A percentile compares a stretch with the other conserved stretches of the same genome.
Conservation (phyloP, 2,888 invertebrate genomes). For the Synergus japonicus region DNA sequence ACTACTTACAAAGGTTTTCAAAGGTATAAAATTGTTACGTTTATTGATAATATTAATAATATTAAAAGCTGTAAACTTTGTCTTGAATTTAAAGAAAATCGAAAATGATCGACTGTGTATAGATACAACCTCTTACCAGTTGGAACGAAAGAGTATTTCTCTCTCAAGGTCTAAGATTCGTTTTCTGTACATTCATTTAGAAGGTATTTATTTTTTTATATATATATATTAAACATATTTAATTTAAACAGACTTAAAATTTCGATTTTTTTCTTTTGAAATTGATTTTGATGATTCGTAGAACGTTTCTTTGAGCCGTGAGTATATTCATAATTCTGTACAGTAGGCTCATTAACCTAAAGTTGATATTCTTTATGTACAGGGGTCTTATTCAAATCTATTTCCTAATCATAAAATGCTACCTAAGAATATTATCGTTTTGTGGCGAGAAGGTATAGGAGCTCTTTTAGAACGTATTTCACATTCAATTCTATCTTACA, state of each 20-base stretch:
- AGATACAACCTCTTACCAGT: not conserved
- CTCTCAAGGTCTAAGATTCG: constrained; percentile 51
- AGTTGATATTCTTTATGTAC: constrained; percentile 35
- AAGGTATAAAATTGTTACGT: not conserved
- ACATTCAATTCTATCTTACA: not conserved
- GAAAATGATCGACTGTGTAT: not conserved
- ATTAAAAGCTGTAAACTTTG: not conserved
- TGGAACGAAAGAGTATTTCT: not conserved
- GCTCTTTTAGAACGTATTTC: not conserved
- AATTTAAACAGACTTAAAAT: constrained; percentile 31
- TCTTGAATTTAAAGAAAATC: not conserved
- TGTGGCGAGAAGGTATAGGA: constrained; percentile 18
- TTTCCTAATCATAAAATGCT: constrained; percentile 22
- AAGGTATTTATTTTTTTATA: constrained; percentile 63
- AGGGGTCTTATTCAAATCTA: constrained; percentile 8
- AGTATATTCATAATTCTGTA: constrained; percentile 35
- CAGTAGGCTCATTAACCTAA: constrained; percentile 28
- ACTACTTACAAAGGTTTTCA: not conserved
- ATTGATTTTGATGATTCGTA: constrained; percentile 16
- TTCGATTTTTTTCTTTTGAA: not conserved
- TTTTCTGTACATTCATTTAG: constrained; percentile 74
- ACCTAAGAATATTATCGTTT: constrained; percentile 17
- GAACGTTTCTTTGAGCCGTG: constrained; percentile 36
- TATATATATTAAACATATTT: constrained; percentile 10
- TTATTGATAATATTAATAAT: not conserved